These are phyloP conservation scores for Meda fulgida DNA, from an alignment of 2,797 vertebrate genomes.

Conservation along the genomic window DNA sequence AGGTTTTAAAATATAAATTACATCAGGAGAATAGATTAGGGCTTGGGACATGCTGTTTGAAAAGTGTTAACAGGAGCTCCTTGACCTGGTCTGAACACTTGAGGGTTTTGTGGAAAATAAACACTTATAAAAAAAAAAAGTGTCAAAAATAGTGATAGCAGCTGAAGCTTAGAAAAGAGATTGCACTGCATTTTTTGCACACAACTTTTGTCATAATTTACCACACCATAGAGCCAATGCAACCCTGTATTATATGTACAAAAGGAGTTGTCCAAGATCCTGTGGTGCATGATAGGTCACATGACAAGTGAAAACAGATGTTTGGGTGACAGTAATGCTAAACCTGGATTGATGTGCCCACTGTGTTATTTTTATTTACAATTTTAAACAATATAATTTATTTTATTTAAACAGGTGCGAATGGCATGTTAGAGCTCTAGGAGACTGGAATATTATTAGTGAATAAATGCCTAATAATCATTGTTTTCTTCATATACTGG, in stretches of 20 bases:
- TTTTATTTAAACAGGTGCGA: background rate
- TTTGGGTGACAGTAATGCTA: background rate
- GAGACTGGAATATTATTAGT: background rate
- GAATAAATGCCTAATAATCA: background rate
- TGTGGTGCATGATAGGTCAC: background rate
- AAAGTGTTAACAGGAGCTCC: slow-evolving; percentile 25
- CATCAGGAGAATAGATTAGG: slow-evolving; percentile 35
- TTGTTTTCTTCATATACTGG: background rate
- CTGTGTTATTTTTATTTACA: background rate
- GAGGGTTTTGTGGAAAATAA: background rate
- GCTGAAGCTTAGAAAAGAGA: background rate
- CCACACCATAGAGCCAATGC: background rate
- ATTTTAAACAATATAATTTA: background rate
- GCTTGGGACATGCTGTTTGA: slow-evolving; percentile 22
- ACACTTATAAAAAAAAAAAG: background rate
- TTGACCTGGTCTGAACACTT: slow-evolving; percentile 7
- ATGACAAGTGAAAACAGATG: background rate
- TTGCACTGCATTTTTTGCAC: no score
- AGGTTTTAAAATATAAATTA: slow-evolving; percentile 46
- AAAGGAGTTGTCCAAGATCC: background rate
- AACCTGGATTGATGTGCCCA: background rate
- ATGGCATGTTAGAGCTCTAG: background rate
- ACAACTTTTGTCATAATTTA: background rate
- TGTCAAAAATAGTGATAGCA: background rate
- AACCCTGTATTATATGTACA: background rate